Base-by-base conservation (phyloP, 2,113 vertebrate species). In the Piaya cayana region DNA sequence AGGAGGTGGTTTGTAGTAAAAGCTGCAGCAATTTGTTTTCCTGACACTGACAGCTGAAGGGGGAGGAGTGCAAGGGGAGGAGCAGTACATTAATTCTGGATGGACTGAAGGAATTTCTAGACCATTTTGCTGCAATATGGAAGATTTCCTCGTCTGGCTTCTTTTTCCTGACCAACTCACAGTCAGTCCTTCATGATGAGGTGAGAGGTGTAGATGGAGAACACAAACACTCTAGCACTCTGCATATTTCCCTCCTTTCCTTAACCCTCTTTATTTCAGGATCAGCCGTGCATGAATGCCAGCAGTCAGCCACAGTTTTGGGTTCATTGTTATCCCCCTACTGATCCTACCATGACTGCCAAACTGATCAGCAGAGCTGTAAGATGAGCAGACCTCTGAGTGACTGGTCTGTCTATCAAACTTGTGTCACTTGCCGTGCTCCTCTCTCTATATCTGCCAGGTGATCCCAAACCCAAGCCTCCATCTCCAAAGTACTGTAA, bases 1-100 rank as follows among this genome's bases (percentile, higher is more conserved):
- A 1, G 86, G 72, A 92, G n/a, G 4, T 49, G 68, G 86, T 76
- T 95, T 91, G 78, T 90, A 92, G 82, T 92, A 75, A 76, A 89
- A 63, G 79, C 90, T 94, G 94, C 82, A 95, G 92, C 75, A 96
- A 87, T 96, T 97, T 97, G 88, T 97, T 92, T 93, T 77, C 60
- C 79, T 96, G 93, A 92, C 91, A 88, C 86, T 0, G 8, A 32
- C 85, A 85, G 86, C 75, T 26, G 63, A 83, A 78, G 63, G 43
- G 72, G 90, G 92, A 90, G 91, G 91, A 94, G 67, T 72, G 76
- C 0, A 1, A 78, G 23, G 42, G 85, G 90, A 92, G 93, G 85
- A 95, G 88, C 14, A 1, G 53, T 71, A 50, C 83, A 36, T 94
- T 79, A 67, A 82, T 97, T 96, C 86, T 75, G 71, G 60, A 83